phyloP scores from a whole-genome alignment of 2,113 vertebrate genomes.

The Machaerirhynchus nigripectus region DNA sequence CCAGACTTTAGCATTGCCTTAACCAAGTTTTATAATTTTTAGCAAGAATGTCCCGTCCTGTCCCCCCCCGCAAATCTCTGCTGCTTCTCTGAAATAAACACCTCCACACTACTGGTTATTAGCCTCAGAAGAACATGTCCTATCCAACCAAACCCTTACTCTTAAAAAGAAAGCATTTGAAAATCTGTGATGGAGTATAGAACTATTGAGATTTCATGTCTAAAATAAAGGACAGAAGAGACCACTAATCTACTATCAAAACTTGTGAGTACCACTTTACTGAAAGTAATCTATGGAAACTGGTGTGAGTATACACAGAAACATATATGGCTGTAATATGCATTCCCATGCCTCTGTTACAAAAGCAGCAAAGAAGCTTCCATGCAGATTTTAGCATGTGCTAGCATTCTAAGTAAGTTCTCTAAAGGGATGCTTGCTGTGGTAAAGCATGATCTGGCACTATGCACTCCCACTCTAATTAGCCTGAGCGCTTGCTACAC shows the following conservation, averaged over 20 bases:
- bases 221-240: background rate
- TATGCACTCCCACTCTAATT: background rate
- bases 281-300: background rate
- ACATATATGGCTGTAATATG: background rate
- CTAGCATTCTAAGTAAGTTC: background rate
- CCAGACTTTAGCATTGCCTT: background rate
- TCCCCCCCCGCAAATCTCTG: background rate
- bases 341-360: background rate
- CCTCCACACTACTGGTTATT: background rate
- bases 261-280: background rate
- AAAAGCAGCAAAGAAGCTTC: background rate
- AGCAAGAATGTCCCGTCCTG: background rate
- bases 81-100: background rate
- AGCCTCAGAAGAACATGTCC: background rate
- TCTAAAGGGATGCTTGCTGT: background rate
- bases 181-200: background rate
- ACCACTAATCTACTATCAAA: background rate
- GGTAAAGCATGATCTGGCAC: background rate
- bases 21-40: background rate
- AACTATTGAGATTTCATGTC: background rate
- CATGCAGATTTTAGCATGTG: background rate
- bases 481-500: background rate
- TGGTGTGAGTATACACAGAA: background rate
- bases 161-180: background rate
- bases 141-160: background rate